Percentiles rank a stretch among this genome's conserved stretches.
Conservation (phyloP, 2,797 vertebrate genomes). For the Astyanax mexicanus region DNA sequence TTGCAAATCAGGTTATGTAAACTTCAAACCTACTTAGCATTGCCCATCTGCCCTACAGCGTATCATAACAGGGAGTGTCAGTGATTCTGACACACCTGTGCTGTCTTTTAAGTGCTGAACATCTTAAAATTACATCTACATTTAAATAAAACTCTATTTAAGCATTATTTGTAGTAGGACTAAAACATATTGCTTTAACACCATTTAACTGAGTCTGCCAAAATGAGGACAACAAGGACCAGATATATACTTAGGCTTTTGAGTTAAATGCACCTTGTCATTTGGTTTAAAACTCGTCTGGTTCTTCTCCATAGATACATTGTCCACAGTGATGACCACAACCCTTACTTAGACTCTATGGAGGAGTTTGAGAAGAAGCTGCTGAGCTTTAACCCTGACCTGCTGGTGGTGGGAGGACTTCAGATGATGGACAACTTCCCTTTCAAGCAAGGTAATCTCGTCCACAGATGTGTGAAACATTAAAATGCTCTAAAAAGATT, state of each 20-base stretch:
- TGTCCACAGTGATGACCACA: constrained; percentile 85
- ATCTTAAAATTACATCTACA: neutral
- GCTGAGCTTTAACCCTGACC: constrained; percentile 75
- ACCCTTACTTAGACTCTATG: constrained; percentile 84
- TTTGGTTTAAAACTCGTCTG: neutral
- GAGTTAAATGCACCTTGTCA: too few species aligned
- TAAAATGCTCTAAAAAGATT: neutral
- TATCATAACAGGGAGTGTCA: neutral
- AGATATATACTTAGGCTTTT: neutral
- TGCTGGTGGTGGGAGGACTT: constrained; percentile 84
- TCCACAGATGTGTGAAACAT: neutral
- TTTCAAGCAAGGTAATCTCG: constrained; percentile 75
- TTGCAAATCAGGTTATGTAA: constrained; percentile 21
- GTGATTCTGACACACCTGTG: neutral
- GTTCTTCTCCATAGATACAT: constrained; percentile 77
- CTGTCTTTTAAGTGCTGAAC: neutral
- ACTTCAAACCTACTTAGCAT: neutral
- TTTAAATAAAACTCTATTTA: neutral
- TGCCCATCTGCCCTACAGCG: neutral
- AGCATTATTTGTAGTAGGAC: neutral
- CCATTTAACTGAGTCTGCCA: neutral
- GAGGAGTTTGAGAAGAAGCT: constrained; percentile 81
- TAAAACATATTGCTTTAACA: too few species aligned
- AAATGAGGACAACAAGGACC: neutral
- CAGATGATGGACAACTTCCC: constrained; percentile 91